Base-by-base conservation (phyloP, 1,140 invertebrate genomes). In the Cotesia typhae region DNA sequence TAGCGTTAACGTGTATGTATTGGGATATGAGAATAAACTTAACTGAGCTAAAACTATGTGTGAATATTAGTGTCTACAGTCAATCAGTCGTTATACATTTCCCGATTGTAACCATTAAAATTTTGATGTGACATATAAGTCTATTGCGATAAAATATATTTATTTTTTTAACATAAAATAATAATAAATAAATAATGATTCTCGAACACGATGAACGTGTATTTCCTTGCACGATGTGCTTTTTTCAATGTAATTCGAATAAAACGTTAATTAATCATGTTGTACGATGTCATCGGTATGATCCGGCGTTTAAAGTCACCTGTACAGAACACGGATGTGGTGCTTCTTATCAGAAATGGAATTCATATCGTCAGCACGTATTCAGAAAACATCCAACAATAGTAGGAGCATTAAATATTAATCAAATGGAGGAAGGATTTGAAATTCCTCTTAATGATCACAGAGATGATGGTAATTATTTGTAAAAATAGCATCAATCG, bases 251-350 rank as follows among this genome's bases (percentile, higher is more conserved):
- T 52, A 10, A 7, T 14, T 51, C 14, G 6, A 17, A 47, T 17
- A 28, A 47, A n/a, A n/a, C 41, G 17, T 66, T 66, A 17, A 66
- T 66, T n/a, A 4, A 41, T 9, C 64, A 66, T 52, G n/a, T 66
- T 17, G 38, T 66, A 51, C 47, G 41, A 17, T 5, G 51, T 61
- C 75, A 75, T 37, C 37, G 37, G 41, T 37, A 60, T 51, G 68
- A 70, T 73, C 67, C 74, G 61, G 36, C 59, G 53, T 76, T 76
- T 41, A 66, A 73, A 73, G 59, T 76, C 5, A 67, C 65, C 57
- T 75, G 74, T 55, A 71, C 20, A 52, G 12, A 71, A n/a, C 17
- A n/a, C 10, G 75, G 52, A 67, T 76, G 75, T 41, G 75, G 72
- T 52, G 64, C 63, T 14, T 73, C 69, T 4, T 73, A 59, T 57